Base-by-base conservation (phyloP, 2,113 vertebrate genomes). In the Prolemur simus region DNA sequence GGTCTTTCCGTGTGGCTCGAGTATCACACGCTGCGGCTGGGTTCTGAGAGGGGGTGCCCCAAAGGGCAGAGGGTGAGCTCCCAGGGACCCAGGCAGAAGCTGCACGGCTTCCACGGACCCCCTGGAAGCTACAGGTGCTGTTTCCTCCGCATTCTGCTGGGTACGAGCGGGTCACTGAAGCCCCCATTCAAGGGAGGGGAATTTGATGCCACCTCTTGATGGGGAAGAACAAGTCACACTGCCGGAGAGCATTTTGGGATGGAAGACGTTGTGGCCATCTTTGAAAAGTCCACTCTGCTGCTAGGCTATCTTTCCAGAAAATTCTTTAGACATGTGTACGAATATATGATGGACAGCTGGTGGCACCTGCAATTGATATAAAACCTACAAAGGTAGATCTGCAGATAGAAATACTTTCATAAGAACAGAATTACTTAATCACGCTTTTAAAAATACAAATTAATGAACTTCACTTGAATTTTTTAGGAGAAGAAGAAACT, bases 351-450 rank as follows among this genome's bases (percentile, higher is more conserved):
- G 1, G 34, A 20, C 1, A 2, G 68, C 6, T 0, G 0, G 66
- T 0, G 1, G 13, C 14, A 6, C 20, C 18, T 27, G 2, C 3
- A 0, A 3, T 10, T 8, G 34, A 1, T 0, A 42, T 0, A 13
- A 39, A 21, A 8, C 27, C 54, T 5, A 6, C 12, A 1, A 0
- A 37, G n/a, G 71, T 2, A 27, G n/a, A 5, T 1, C 34, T 7
- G 1, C 2, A 5, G 23, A 12, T 6, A 5, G 27, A 42, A 23
- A 11, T 0, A 1, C 47, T 63, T 63, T 29, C 0, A 0, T 34
- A n/a, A 68, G 80, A 20, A 39, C 0, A 2, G n/a, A 27, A 2
- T 39, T 3, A 23, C 4, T 39, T 73, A 37, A 4, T 49, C n/a
- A 6, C 11, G 71, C 29, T 73, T 66, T 71, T 6, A n/a, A 34